Conservation (phyloP, 1,140 invertebrate genomes). For the Hormaphis cornu region DNA sequence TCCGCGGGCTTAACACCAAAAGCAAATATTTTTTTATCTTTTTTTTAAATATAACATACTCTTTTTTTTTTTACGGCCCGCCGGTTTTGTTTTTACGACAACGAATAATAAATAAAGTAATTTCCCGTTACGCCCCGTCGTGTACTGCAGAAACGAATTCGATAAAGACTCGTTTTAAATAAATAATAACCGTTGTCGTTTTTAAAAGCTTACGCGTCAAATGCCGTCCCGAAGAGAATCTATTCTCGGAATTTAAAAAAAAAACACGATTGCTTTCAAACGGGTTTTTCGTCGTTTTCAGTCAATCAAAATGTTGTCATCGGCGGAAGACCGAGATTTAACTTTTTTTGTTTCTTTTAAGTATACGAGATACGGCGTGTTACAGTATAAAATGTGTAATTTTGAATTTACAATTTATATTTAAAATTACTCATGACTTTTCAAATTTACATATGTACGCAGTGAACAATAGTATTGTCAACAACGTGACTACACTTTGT, state of each 20-base stretch:
- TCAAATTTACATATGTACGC: no score
- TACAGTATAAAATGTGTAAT: no score
- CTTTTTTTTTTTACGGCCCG: not conserved
- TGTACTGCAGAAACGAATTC: not conserved
- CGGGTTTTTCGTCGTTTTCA: no score
- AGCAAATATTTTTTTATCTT: slow-evolving; percentile 19
- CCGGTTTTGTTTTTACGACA: not conserved
- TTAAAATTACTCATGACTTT: no score
- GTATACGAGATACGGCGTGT: no score
- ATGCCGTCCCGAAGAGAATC: not conserved
- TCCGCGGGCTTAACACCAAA: not conserved
- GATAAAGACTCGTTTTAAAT: slow-evolving; percentile 22
- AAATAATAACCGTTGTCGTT: not conserved
- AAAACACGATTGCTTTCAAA: no score
- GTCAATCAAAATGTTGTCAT: no score
- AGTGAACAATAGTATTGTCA: no score
- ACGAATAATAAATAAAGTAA: slow-evolving; percentile 28
- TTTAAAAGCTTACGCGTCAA: slow-evolving; percentile 10
- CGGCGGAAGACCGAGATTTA: no score
- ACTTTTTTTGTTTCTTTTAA: no score
- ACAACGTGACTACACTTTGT: no score
- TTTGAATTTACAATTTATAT: no score
- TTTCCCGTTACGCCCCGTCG: not conserved
- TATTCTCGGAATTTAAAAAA: not conserved
- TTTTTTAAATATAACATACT: not conserved